phyloP scores from a whole-genome alignment of 2,888 invertebrate genomes.

The Notodonta dromedarius region DNA sequence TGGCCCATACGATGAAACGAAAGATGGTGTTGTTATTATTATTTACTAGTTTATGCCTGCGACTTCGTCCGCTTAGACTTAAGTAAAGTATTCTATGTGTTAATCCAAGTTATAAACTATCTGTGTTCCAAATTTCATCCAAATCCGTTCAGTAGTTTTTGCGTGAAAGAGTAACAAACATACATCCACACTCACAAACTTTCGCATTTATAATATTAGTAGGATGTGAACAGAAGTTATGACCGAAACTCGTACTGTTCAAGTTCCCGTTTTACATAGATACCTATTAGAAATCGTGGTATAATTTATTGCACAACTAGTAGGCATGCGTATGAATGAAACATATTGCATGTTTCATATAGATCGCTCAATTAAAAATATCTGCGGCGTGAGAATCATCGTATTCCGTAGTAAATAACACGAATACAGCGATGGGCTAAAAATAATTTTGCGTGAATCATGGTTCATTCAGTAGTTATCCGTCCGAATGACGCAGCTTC shows the following conservation, averaged over 20 bases:
- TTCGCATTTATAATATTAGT: too few relatives aligned
- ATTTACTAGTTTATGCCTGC: too few relatives aligned
- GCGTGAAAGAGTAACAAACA: too few relatives aligned
- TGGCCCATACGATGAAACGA: conserved; percentile 16
- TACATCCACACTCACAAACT: too few relatives aligned
- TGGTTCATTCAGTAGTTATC: conserved; percentile 61
- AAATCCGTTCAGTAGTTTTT: too few relatives aligned
- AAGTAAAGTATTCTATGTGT: too few relatives aligned
- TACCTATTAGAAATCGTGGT: not conserved
- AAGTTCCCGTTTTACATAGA: not conserved
- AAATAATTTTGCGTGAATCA: conserved; percentile 74
- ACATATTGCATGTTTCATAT: conserved; percentile 22
- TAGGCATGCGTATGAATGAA: conserved; percentile 27
- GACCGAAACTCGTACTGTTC: not conserved
- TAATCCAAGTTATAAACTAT: too few relatives aligned
- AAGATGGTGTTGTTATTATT: conserved; percentile 4
- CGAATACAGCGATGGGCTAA: conserved; percentile 62
- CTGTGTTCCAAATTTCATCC: too few relatives aligned
- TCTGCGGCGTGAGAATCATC: conserved; percentile 58
- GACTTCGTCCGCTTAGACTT: too few relatives aligned
- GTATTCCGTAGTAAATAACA: conserved; percentile 72
- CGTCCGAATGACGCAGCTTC: conserved; percentile 63
- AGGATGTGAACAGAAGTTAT: conserved; percentile 1
- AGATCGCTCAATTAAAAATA: conserved; percentile 46
- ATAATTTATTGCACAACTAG: conserved; percentile 8